A percentile compares a stretch with the other conserved stretches of the same genome.
phyloP scores from a whole-genome alignment of 2,797 vertebrate species.

The Novumbra hubbsi region DNA sequence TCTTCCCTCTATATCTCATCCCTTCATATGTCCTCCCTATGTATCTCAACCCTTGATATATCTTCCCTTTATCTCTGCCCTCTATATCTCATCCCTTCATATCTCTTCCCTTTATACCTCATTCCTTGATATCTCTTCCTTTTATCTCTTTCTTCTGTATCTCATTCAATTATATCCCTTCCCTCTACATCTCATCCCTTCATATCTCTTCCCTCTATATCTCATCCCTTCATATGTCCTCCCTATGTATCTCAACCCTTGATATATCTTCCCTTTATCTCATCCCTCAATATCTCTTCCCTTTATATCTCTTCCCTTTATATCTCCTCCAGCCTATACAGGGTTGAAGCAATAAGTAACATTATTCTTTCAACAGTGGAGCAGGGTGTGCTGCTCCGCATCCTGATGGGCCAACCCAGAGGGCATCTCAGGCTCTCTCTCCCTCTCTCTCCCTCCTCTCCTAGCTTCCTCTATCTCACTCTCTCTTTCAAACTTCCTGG shows the following conservation, averaged over 20 bases:
- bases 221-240: too few relatives aligned
- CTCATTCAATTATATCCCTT: not conserved
- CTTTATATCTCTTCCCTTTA: not conserved
- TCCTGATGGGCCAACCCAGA: not conserved
- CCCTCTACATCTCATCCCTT: not conserved
- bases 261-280: not conserved
- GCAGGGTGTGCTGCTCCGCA: not conserved
- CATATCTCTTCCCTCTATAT: not conserved
- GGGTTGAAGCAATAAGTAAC: not conserved
- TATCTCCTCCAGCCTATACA: not conserved
- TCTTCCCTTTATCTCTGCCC: not conserved
- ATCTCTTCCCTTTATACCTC: not conserved
- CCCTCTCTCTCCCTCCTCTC: not conserved
- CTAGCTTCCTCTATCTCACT: constrained; percentile 18
- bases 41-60: not conserved
- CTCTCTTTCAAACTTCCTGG: constrained; percentile 7
- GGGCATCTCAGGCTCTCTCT: not conserved
- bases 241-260: not conserved
- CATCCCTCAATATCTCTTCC: not conserved
- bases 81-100: not conserved
- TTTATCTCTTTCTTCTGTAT: not conserved
- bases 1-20: not conserved
- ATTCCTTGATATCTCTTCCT: too few relatives aligned
- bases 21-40: too few relatives aligned
- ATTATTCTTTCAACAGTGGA: not conserved